Percentiles rank a stretch among this genome's conserved stretches.
phyloP scores from a whole-genome alignment of 2,113 vertebrate species.

The Lichenostomus cassidix region DNA sequence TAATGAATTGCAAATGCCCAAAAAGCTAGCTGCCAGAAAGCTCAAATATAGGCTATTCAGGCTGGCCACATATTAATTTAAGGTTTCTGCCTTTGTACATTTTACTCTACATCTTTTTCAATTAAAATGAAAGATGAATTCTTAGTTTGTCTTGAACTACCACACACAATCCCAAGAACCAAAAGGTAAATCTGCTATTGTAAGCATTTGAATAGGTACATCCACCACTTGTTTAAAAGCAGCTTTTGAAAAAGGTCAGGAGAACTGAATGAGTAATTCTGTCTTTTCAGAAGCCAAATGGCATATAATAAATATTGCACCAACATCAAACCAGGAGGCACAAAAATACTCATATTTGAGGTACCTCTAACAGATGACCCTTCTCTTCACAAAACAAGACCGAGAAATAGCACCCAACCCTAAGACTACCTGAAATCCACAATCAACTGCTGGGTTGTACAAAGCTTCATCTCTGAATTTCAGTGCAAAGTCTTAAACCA shows the following conservation, averaged over 20 bases:
- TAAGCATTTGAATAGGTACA: background rate
- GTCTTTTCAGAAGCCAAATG: background rate
- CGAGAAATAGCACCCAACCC: background rate
- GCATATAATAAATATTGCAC: background rate
- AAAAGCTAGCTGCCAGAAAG: background rate
- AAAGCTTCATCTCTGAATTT: background rate
- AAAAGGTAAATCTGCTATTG: background rate
- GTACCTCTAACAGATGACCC: fast-evolving
- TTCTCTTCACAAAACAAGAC: background rate
- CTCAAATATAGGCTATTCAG: background rate
- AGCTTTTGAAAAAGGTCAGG: background rate
- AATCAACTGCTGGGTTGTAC: background rate
- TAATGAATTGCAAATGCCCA: background rate
- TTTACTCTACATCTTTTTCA: background rate
- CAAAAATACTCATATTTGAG: background rate
- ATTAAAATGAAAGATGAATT: background rate
- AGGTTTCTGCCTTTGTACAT: background rate
- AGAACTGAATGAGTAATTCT: background rate
- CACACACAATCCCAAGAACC: background rate
- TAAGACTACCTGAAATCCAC: background rate
- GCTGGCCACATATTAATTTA: background rate
- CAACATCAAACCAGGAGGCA: background rate
- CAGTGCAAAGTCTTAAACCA: background rate
- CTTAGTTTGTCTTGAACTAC: background rate
- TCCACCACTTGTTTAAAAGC: background rate